Evolutionary conservation across 2,797 vertebrate genomes (phyloP), one percentile per base, ranked within the genome.

Genomic region (Hypotaenidia okinawae): DNA sequence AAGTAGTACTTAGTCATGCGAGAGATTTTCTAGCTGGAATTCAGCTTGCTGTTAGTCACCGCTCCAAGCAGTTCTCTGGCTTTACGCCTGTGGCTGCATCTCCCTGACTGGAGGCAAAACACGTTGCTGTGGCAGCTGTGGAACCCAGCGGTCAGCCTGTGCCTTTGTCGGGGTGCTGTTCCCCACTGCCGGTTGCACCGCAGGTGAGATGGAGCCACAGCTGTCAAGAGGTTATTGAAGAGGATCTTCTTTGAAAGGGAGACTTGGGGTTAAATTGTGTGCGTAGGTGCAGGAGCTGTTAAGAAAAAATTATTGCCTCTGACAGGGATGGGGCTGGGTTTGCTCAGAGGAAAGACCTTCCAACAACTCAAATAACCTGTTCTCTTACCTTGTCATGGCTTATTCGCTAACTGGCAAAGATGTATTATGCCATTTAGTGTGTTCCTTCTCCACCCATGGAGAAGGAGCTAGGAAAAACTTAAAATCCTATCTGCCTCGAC

Each of bases 41-140:
- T 93, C 49, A 87, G 75, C 37, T 75, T 67, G 49, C 91, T 72
- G 2, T 91, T 85, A 93, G 89, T 94, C 94, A 73, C 59, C 3
- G 6, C 64, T 74, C 30, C 0, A 0, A 1, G 30, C 68, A 62
- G 83, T 67, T 94, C 87, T 27, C 64, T 92, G 93, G n/a, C 17
- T 92, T 85, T 54, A 24, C 66, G 79, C 83, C 72, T 75, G 66
- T 17, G 86, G 90, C 86, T 67, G 17, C 55, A 6, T 79, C 62
- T 52, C 81, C 39, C 87, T 81, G 72, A 4, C 43, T 11, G 33
- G 85, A 84, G 76, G 90, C 73, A 68, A 33, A 78, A 11, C 18
- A 14, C 0, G 0, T 37, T 0, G 0, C 45, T 37, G 67, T 0
- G 1, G 37, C 0, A 0, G 35, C 41, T 17, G 63, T 43, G 4